Base-by-base conservation (phyloP, 1,140 invertebrate species). In the Teleopsis dalmanni region DNA sequence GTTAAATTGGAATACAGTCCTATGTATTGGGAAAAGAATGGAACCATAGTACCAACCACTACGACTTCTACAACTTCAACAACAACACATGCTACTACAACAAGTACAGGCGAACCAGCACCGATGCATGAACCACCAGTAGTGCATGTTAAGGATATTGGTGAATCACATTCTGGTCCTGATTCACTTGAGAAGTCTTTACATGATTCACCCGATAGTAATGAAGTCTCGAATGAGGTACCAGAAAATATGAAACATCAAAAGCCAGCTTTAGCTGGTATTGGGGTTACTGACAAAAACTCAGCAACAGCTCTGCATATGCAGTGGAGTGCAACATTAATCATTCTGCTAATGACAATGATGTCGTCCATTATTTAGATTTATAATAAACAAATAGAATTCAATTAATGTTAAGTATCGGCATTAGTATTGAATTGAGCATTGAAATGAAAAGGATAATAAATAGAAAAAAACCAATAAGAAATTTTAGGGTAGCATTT, bases 21-120 rank as follows among this genome's bases (percentile, higher is more conserved):
- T 13, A 75, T 85, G 14, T 91, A 85, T 62, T 90, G 80, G 63
- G 57, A 85, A 19, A 75, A 75, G 29, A 89, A 90, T 62, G 79
- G 80, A 47, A 84, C 78, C 14, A 62, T 86, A 8, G 84, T 88
- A 8, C 86, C 87, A 13, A 88, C 84, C 2, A 78, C 82, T 0
- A 82, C 82, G 0, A 85, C 84, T 6, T 85, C 81, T 1, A 79
- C 82, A 0, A 80, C 80, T 0, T 82, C 80, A 0, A 80, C 79
- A 5, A 78, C 79, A 3, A 78, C 76, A 0, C 76, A 73, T 1
- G 61, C 61, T 21, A 80, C 79, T 0, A 78, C 77, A 46, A 61
- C 48, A 21, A 50, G 74, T 62, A 58, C 73, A 47, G 60, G 74
- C 50, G 60, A 75, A 22, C 68, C 71, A 2, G 59, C 56, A 26